Conservation (phyloP, 2,888 invertebrate genomes). For the Auanema freiburgensis region DNA sequence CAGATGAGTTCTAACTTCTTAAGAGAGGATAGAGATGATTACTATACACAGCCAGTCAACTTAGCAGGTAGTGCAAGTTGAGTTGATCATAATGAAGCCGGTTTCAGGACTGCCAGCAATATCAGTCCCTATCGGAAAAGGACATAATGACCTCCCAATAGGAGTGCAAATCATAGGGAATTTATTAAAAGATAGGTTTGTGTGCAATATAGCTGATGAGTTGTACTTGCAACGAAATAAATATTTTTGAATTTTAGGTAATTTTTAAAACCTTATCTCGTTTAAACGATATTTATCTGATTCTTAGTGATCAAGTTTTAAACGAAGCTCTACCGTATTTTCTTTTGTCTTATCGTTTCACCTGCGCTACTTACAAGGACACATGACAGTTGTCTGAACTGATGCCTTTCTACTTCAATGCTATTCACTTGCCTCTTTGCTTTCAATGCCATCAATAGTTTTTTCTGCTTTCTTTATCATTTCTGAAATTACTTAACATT, state of each 20-base stretch:
- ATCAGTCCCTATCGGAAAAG: constrained; percentile 49
- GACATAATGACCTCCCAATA: constrained; percentile 40
- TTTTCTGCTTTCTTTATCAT: too few species aligned
- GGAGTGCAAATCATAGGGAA: constrained; percentile 53
- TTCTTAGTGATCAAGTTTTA: too few species aligned
- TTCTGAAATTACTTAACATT: too few species aligned
- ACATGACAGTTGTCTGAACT: too few species aligned
- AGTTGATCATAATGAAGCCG: neutral
- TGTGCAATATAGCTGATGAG: constrained; percentile 32
- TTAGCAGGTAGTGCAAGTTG: constrained; percentile 77
- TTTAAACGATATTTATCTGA: too few species aligned
- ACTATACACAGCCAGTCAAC: constrained; percentile 92
- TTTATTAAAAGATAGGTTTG: constrained; percentile 23
- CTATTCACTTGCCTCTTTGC: too few species aligned
- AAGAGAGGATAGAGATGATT: constrained; percentile 77
- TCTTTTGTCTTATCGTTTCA: too few species aligned
- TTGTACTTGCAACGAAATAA: constrained; percentile 12
- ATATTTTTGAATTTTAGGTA: too few species aligned
- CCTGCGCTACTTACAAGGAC: too few species aligned
- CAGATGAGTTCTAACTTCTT: constrained; percentile 80
- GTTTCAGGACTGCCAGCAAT: constrained; percentile 53
- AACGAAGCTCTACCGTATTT: too few species aligned
- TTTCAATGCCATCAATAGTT: too few species aligned
- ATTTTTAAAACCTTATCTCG: neutral
- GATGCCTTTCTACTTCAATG: too few species aligned